Percentiles rank a stretch among this genome's conserved stretches.
Evolutionary conservation across 2,113 vertebrate genomes (phyloP).

Genomic region (Noturus placidus): DNA sequence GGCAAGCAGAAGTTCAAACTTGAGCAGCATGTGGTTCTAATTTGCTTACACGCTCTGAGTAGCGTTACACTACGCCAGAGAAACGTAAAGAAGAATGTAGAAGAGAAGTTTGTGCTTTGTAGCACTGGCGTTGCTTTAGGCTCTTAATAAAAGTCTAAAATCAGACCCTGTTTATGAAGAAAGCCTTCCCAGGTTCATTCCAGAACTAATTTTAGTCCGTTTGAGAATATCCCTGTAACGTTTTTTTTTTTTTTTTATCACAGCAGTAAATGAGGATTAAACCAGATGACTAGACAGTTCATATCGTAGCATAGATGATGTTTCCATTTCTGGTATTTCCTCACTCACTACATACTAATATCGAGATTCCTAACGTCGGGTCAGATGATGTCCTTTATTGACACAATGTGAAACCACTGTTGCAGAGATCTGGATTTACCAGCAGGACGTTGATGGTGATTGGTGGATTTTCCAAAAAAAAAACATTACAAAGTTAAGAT

Average conservation of each 20-base stretch:
- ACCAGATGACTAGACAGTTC: background rate
- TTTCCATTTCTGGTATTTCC: background rate
- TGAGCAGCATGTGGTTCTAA: conserved; percentile 38
- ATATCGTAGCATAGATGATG: background rate
- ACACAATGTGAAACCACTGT: background rate
- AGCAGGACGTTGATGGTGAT: background rate
- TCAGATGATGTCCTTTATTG: background rate
- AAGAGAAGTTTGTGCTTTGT: background rate
- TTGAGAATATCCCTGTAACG: background rate
- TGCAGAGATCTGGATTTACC: background rate
- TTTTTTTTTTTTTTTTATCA: too few relatives aligned
- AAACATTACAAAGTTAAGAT: background rate
- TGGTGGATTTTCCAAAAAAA: background rate
- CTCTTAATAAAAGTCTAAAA: background rate
- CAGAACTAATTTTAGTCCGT: background rate
- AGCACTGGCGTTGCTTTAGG: background rate
- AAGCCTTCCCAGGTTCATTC: background rate
- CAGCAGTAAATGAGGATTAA: background rate
- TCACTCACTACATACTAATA: too few relatives aligned
- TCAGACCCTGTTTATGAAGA: background rate
- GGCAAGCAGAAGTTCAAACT: background rate
- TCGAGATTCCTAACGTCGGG: background rate
- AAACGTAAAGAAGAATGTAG: background rate
- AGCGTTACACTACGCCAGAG: conserved; percentile 2
- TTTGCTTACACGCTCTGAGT: background rate